phyloP scores from a whole-genome alignment of 2,888 invertebrate species.

The Zelleria hepariella region DNA sequence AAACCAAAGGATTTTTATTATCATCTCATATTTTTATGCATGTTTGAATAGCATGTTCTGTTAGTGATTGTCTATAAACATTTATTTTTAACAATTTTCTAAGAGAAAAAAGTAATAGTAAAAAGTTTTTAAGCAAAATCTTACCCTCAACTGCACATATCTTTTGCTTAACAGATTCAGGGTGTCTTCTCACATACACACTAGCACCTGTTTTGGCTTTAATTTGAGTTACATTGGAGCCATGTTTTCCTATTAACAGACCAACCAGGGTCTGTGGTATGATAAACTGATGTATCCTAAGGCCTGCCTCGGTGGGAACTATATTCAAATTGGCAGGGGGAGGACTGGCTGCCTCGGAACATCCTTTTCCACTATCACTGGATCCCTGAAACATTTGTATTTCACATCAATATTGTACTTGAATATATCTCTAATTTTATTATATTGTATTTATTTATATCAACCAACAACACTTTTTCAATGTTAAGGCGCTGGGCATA shows the following conservation, averaged over 20 bases:
- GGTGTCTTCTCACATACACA: conserved; percentile 84
- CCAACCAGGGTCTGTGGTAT: conserved; percentile 85
- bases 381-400: conserved; percentile 71
- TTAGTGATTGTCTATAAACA: too few species aligned
- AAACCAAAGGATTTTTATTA: neutral
- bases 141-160: conserved; percentile 88
- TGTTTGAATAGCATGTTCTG: neutral
- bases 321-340: conserved; percentile 74
- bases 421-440: too few species aligned
- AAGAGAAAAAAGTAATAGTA: too few species aligned
- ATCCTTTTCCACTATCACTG: conserved; percentile 88
- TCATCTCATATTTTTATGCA: neutral
- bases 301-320: conserved; percentile 51
- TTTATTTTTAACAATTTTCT: too few species aligned
- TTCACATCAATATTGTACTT: neutral
- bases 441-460: too few species aligned
- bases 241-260: conserved; percentile 87
- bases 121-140: conserved; percentile 5
- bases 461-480: too few species aligned
- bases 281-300: conserved; percentile 79
- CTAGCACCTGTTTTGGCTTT: conserved; percentile 84
- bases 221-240: conserved; percentile 84
- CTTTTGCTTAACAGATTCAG: conserved; percentile 80
- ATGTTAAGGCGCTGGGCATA: too few species aligned
- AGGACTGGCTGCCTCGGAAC: conserved; percentile 80